phyloP scores from a whole-genome alignment of 1,140 invertebrate species.

The Paramacrobiotus metropolitanus region DNA sequence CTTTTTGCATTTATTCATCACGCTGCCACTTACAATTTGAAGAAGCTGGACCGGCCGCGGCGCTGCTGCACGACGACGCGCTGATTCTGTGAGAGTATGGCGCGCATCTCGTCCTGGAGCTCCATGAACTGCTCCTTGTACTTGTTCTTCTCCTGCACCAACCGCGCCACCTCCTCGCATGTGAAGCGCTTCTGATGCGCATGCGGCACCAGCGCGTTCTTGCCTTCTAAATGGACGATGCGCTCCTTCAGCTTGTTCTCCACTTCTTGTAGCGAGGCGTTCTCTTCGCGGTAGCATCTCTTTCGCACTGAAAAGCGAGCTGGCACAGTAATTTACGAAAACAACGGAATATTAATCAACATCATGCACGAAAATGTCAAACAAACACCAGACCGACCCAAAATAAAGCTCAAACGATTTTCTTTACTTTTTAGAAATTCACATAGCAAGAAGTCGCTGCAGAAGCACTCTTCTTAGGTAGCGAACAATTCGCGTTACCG shows the following conservation, averaged over 20 bases:
- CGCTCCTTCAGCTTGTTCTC: conserved; percentile 50
- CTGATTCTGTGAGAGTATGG: background rate
- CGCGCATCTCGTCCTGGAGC: conserved; percentile 59
- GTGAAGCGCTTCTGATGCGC: conserved; percentile 85
- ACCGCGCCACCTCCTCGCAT: conserved; percentile 90
- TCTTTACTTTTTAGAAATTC: no score
- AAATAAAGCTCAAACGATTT: no score
- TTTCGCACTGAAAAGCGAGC: conserved; percentile 43
- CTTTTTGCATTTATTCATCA: no score
- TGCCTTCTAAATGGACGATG: conserved; percentile 66
- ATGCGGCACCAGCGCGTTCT: conserved; percentile 83
- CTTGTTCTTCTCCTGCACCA: conserved; percentile 94
- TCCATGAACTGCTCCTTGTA: conserved; percentile 93
- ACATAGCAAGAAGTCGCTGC: no score
- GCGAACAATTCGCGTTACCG: no score
- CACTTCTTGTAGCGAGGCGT: conserved; percentile 54
- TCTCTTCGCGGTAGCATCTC: conserved; percentile 85
- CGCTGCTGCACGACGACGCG: background rate
- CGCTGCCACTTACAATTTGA: conserved; percentile 21
- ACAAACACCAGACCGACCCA: no score
- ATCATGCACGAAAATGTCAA: no score
- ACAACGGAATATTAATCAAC: no score
- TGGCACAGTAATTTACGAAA: conserved; percentile 8
- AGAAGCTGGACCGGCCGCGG: conserved; percentile 13
- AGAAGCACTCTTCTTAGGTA: no score